Evolutionary conservation across 2,113 vertebrate genomes (phyloP), one percentile per base, ranked within the genome.

Genomic region (Chaenogobius annularis): DNA sequence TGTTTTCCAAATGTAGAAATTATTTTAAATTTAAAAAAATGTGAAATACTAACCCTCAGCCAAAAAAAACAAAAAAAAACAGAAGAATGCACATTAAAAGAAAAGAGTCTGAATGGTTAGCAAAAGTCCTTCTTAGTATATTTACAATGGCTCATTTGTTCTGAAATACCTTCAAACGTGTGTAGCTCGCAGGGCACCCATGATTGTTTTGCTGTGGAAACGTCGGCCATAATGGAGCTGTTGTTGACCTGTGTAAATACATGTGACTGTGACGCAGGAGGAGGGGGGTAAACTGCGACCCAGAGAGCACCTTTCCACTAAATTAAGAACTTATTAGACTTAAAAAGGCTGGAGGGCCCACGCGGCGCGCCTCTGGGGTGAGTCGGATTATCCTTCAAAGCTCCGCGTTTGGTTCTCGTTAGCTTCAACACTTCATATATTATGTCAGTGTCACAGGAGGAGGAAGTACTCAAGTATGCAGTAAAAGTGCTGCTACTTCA

Each of bases 261-360:
- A 6, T 69, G 47, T 66, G 20, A 7, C 17, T 19, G 48, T 35
- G 40, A 22, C 52, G 52, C 47, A 2, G 67, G 64, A 31, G n/a
- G 54, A 12, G 54, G 22, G 10, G 54, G 19, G 52, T 72, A 44
- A 14, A 7, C 17, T 19, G 48, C 44, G 40, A 22, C 52, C 58
- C 47, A 2, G 67, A 61, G 77, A 68, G 69, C 43, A 43, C 83
- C 77, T 85, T 80, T 81, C 81, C 76, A 83, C 83, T 88, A 85
- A 88, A 87, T 90, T 83, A 85, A 84, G 81, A 84, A 87, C 71
- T 87, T 89, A 90, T 90, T 88, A 80, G 81, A 83, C 79, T 89
- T 87, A 80, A 83, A 85, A 87, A 79, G 46, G 78, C 46, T 48
- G 79, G 88, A 81, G 66, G 37, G 90, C 91, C 89, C 86, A 87